Evolutionary conservation across 2,113 vertebrate genomes (phyloP), one percentile per base, ranked within the genome.

Genomic region (Oncorhynchus nerka): DNA sequence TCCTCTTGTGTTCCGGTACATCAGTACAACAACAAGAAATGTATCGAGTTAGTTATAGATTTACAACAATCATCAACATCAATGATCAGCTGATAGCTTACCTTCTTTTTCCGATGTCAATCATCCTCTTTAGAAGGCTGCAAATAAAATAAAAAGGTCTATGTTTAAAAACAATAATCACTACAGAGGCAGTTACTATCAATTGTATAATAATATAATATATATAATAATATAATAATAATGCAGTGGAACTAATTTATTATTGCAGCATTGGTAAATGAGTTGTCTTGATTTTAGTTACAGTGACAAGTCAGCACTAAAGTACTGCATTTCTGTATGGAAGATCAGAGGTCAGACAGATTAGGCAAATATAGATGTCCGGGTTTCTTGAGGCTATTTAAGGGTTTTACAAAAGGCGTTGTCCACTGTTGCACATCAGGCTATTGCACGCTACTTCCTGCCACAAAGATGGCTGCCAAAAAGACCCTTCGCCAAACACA

Each of bases 401-500:
- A 26, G 61, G 32, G 8, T 69, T 39, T 74, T 15, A 39, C 73
- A 65, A 39, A 22, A 49, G 34, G 59, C 57, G n/a, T 26, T 34
- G 62, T 67, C 73, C 64, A 75, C 6, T 11, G 22, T 68, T 51
- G 64, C 64, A 30, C 22, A 75, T 49, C 64, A 75, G 45, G 24
- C 62, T 65, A 30, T 49, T 19, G 68, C 68, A 69, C 57, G 73
- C 73, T 67, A 67, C 71, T 61, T 51, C 71, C 71, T 62, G 57
- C 57, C 71, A 73, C 51, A 55, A 19, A 45, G 39, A 51, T 51
- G 13, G 12, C 45, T 68, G 64, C n/a, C 73, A 75, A 75, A 65
- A 48, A 5, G 7, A 13, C 20, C 48, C 64, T 30, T 28, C 48
- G 48, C 45, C 34, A 49, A 67, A 65, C 64, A 67, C 62, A 68